phyloP scores from a whole-genome alignment of 2,888 invertebrate genomes.

The Pyrrhosoma nymphula region DNA sequence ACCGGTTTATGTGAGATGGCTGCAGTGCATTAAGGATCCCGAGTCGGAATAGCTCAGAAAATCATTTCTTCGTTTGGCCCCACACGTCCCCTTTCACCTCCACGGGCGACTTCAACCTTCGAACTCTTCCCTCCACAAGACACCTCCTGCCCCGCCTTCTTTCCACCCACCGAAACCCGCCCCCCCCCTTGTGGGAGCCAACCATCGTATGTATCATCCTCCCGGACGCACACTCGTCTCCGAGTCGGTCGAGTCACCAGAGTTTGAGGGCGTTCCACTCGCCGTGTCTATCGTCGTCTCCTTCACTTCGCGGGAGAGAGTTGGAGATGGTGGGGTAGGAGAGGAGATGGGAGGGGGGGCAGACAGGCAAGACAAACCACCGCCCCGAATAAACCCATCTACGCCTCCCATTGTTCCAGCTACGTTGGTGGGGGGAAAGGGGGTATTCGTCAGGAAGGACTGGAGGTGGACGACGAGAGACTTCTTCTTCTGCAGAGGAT shows the following conservation, averaged over 20 bases:
- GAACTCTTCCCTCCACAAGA: too few relatives aligned
- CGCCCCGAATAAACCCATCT: constrained; percentile 47
- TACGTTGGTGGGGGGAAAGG: neutral
- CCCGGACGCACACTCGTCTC: too few relatives aligned
- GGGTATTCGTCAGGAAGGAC: neutral
- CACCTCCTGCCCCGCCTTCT: too few relatives aligned
- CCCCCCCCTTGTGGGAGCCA: too few relatives aligned
- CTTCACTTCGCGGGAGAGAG: too few relatives aligned
- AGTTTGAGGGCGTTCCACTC: constrained; percentile 13
- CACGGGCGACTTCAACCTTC: neutral
- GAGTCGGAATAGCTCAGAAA: too few relatives aligned
- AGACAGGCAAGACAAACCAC: neutral
- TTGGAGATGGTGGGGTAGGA: too few relatives aligned
- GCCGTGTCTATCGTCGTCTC: constrained; percentile 21
- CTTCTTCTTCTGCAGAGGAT: neutral
- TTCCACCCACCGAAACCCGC: neutral
- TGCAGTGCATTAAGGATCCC: too few relatives aligned
- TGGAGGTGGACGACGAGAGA: neutral
- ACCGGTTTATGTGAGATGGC: too few relatives aligned
- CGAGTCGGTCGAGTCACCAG: neutral
- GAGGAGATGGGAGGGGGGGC: neutral
- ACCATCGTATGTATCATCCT: too few relatives aligned
- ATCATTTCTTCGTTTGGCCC: too few relatives aligned
- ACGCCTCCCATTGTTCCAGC: constrained; percentile 61
- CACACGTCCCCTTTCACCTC: too few relatives aligned